Evolutionary conservation across 2,797 vertebrate species (phyloP), one percentile per base, ranked within the genome.

Genomic region (Lateolabrax maculatus): DNA sequence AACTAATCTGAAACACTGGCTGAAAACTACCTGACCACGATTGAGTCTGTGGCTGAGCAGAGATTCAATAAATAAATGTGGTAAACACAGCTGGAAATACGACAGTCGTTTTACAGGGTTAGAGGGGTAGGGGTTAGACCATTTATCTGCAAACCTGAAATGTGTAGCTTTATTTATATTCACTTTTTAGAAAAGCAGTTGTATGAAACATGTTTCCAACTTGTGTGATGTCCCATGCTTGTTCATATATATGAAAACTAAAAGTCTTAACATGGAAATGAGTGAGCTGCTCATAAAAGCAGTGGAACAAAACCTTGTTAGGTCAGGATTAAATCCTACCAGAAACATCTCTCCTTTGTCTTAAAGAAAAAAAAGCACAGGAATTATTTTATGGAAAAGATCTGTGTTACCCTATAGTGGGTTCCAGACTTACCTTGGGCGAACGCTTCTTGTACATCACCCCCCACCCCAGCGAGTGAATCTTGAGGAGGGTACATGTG

Each of bases 381-480:
- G n/a, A n/a, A n/a, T n/a, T n/a, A n/a, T n/a, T n/a, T n/a, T n/a
- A n/a, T n/a, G n/a, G n/a, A n/a, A 75, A 63, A 53, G 10, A 10
- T 37, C 23, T 19, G 19, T 49, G 25, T 15, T 11, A n/a, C 31
- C 9, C 1, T 41, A 31, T 13, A 55, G 3, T 7, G 25, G 51
- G 31, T 25, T 8, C 2, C 7, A 57, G 5, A 57, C 81, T 91
- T 84, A 98, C 98, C 98, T 91, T 96, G 97, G 5, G 96, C 93
- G 23, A 97, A 98, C 6, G 97, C 96, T 78, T 99, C 97, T 41
- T 96, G 97, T 25, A 96, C 90, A 0, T 99, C 97, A 0, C 96
- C 97, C 0, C 96, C 97, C 0, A 97, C 94, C 0, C 96, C 96
- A 0, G 96, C 89, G 0, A 97, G 93, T 0, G 96, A 90, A 84